These are phyloP conservation scores for Gadus macrocephalus DNA, from an alignment of 2,113 vertebrate genomes.

Conservation along the genomic window DNA sequence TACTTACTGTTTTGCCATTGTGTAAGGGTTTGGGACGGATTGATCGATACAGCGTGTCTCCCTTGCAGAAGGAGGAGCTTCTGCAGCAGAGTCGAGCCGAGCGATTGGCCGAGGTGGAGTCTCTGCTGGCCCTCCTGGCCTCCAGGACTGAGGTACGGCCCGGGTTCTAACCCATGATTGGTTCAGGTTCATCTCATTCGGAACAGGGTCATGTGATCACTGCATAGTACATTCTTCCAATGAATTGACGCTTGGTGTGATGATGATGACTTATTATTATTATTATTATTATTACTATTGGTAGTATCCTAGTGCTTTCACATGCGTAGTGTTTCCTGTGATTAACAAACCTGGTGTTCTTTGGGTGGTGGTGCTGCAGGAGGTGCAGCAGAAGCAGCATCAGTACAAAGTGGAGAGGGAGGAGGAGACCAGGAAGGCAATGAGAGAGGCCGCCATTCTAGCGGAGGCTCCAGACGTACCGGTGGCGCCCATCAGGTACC, in stretches of 20 bases:
- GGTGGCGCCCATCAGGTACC: slow-evolving; percentile 69
- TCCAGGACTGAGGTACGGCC: slow-evolving; percentile 77
- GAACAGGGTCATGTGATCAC: too few species aligned
- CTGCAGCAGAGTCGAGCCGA: slow-evolving; percentile 68
- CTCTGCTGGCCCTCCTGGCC: slow-evolving; percentile 69
- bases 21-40: not conserved
- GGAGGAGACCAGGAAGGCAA: slow-evolving; percentile 31
- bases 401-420: slow-evolving; percentile 37
- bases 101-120: slow-evolving; percentile 73
- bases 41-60: not conserved
- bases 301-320: too few species aligned
- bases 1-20: not conserved
- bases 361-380: slow-evolving; percentile 32
- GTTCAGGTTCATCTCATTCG: too few species aligned
- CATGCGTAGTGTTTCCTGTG: too few species aligned
- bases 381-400: slow-evolving; percentile 58
- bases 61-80: slow-evolving; percentile 44
- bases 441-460: slow-evolving; percentile 22
- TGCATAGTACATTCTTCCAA: too few species aligned
- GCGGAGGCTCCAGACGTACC: slow-evolving; percentile 28
- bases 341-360: too few species aligned
- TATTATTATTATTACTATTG: too few species aligned
- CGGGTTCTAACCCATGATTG: not conserved
- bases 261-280: too few species aligned
- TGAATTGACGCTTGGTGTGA: too few species aligned